Evolutionary conservation across 2,797 vertebrate genomes (phyloP).

Genomic region (Peromyscus attwateri): DNA sequence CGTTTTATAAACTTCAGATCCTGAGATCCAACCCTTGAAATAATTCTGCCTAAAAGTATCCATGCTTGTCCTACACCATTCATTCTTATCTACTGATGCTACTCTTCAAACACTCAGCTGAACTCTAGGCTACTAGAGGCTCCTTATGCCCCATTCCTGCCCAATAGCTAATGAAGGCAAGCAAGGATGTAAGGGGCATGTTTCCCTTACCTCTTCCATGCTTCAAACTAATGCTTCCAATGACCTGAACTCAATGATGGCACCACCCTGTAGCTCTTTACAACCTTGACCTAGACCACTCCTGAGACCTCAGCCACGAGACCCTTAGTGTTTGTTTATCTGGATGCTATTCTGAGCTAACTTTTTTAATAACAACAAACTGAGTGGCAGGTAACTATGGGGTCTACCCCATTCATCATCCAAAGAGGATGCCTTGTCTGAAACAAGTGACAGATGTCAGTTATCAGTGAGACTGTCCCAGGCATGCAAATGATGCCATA

Average conservation of each 20-base stretch:
- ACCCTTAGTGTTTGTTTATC: too few species aligned
- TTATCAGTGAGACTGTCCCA: neutral
- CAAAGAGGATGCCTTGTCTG: neutral
- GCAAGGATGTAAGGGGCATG: too few species aligned
- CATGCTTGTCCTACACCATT: too few species aligned
- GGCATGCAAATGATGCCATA: neutral
- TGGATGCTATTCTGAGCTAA: neutral
- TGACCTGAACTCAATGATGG: neutral
- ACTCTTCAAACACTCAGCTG: neutral
- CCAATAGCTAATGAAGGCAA: neutral
- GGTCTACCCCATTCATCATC: neutral
- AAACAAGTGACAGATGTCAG: conserved; percentile 3
- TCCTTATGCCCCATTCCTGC: neutral
- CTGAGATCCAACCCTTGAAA: neutral
- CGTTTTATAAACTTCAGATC: neutral
- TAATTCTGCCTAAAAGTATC: neutral
- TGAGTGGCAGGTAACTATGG: neutral
- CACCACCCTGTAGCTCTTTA: rapidly evolving
- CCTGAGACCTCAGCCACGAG: neutral
- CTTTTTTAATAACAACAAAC: neutral
- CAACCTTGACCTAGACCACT: neutral
- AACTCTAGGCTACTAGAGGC: neutral
- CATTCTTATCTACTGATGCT: too few species aligned
- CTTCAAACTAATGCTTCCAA: neutral
- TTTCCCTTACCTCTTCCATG: neutral